A percentile compares a stretch with the other conserved stretches of the same genome.
phyloP scores from a whole-genome alignment of 2,888 invertebrate genomes.

The Philereme transversata region DNA sequence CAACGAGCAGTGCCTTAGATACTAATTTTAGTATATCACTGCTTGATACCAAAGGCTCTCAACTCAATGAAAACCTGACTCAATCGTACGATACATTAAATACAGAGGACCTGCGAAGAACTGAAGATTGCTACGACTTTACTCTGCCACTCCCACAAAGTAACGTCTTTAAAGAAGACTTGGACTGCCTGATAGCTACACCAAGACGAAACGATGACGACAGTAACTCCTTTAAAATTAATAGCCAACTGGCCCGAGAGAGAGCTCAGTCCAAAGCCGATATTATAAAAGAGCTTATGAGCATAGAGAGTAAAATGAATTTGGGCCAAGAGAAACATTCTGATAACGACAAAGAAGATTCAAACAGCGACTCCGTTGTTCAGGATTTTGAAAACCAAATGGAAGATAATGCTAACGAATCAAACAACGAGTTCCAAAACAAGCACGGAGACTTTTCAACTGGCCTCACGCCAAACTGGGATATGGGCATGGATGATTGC shows the following conservation, averaged over 20 bases:
- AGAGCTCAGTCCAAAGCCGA: constrained; percentile 67
- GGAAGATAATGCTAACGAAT: constrained; percentile 20
- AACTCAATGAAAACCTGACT: constrained; percentile 62
- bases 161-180: constrained; percentile 70
- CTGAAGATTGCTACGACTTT: constrained; percentile 74
- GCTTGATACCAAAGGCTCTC: constrained; percentile 65
- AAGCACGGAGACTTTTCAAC: constrained; percentile 20
- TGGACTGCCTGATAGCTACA: constrained; percentile 72
- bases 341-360: constrained; percentile 42
- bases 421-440: constrained; percentile 18
- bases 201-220: constrained; percentile 64
- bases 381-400: constrained; percentile 25
- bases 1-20: constrained; percentile 67
- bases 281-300: constrained; percentile 76
- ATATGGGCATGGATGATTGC: constrained; percentile 29
- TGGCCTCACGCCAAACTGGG: constrained; percentile 28
- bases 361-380: constrained; percentile 33
- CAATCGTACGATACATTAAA: constrained; percentile 66
- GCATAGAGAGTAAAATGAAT: constrained; percentile 70
- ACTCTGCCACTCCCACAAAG: constrained; percentile 66
- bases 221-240: constrained; percentile 51
- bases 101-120: constrained; percentile 66
- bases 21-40: constrained; percentile 73
- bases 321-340: constrained; percentile 44
- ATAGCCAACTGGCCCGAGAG: constrained; percentile 52